Conservation (phyloP, 1,140 invertebrate species). For the Polypedilum vanderplanki region DNA sequence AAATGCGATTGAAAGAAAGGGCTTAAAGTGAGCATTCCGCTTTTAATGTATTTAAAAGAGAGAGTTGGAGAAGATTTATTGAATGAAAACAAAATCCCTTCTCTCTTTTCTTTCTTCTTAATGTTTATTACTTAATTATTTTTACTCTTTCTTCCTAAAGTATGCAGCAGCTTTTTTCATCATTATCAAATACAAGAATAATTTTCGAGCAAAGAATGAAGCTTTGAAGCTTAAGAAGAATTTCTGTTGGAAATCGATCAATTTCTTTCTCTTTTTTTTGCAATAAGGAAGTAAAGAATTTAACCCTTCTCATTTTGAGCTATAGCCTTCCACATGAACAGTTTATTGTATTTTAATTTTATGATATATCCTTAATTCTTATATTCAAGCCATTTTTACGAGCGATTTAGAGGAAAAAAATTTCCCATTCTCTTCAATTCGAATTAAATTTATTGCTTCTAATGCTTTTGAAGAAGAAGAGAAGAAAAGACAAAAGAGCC, state of each 20-base stretch:
- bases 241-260: slow-evolving; percentile 1
- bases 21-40: not conserved
- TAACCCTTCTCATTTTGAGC: slow-evolving; percentile 17
- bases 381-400: not conserved
- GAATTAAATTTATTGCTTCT: not conserved
- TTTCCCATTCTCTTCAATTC: no score
- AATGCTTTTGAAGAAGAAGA: not conserved
- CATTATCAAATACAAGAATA: not conserved
- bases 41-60: not conserved
- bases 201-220: not conserved
- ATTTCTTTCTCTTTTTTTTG: not conserved
- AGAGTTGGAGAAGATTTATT: not conserved
- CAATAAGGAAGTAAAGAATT: not conserved
- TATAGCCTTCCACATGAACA: not conserved
- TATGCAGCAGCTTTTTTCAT: not conserved
- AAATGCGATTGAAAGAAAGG: slow-evolving; percentile 6
- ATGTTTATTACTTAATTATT: slow-evolving; percentile 20
- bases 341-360: slow-evolving; percentile 20
- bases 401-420: not conserved
- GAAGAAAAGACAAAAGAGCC: not conserved
- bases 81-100: slow-evolving; percentile 5
- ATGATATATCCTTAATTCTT: slow-evolving; percentile 14
- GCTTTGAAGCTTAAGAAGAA: not conserved
- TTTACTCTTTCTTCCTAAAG: not conserved
- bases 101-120: not conserved